Evolutionary conservation across 92 coral and sea anemone genomes (phyloP).

Genomic region (Chrysogorgia sp.): DNA sequence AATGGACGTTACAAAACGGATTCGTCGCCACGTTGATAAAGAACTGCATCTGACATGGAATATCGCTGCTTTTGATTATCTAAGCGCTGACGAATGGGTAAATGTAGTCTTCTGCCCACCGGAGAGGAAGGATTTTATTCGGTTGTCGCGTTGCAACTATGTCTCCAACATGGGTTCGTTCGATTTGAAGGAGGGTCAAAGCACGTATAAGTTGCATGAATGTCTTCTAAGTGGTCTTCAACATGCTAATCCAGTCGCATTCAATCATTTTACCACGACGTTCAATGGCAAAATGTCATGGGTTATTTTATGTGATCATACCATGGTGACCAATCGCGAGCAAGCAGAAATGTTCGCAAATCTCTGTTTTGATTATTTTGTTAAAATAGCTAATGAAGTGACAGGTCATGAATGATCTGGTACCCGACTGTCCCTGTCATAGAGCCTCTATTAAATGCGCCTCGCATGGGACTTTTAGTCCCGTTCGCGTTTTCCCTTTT

Average conservation of each 20-base stretch:
- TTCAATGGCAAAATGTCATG: constrained; percentile 24
- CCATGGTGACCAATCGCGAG: neutral
- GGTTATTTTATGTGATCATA: neutral
- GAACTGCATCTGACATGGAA: neutral
- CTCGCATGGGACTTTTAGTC: no score
- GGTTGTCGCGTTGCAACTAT: no score
- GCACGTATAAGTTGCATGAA: neutral
- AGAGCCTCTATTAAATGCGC: no score
- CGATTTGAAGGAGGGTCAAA: neutral
- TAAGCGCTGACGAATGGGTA: neutral
- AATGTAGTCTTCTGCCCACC: neutral
- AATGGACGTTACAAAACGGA: neutral
- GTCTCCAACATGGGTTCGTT: constrained; percentile 14
- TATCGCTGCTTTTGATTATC: neutral
- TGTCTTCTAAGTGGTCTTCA: neutral
- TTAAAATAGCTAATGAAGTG: constrained; percentile 24
- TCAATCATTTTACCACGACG: neutral
- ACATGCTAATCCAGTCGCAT: constrained; percentile 2
- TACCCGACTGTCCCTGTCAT: no score
- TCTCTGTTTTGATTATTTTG: neutral
- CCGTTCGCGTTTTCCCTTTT: no score
- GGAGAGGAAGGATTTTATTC: neutral
- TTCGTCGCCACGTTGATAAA: neutral
- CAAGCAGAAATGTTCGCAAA: constrained; percentile 15
- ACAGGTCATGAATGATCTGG: no score